Evolutionary conservation across 2,113 vertebrate species (phyloP), one percentile per base, ranked within the genome.

Genomic region (Rhadina sibilatrix): DNA sequence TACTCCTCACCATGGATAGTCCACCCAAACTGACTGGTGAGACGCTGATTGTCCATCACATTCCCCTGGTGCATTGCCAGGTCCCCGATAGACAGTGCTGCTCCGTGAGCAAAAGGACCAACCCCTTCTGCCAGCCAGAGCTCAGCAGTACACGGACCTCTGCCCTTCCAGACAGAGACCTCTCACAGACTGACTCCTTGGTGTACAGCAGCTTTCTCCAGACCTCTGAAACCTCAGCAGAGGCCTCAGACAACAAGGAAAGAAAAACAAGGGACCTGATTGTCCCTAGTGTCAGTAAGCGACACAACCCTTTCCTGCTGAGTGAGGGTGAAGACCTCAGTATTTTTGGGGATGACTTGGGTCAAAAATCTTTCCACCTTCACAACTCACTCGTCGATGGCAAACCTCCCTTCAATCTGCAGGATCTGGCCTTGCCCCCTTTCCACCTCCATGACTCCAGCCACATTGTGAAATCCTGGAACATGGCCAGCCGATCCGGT

Each of bases 61-160:
- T 99, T 85, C 99, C 99, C 27, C 98, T 99, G 97, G 99, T 99
- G 81, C 99, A 99, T 89, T 99, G 99, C 96, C 99, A 99, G 96
- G 98, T 99, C 83, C 98, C 99, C 0, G 98, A 99, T 11, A 97
- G 98, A 33, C 98, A 98, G 86, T 98, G 98, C 65, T 98, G 98
- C 49, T 97, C 96, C 50, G 83, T 98, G 4, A 95, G 96, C 96
- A 98, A 98, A 86, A 98, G 98, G 93, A 95, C 98, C 96, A 99
- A 98, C 68, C 98, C 98, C 6, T 99, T 99, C 96, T 98, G 98
- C 95, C 98, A 97, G 15, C 97, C 98, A 0, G 99, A 99, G 93
- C 97, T 99, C 80, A 98, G 98, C 40, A 54, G 98, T 88, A 98
- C 98, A 13, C 98, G 98, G 60, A 98, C 98, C 79, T 98, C 98